These are phyloP conservation scores for Cyprinodon diabolis DNA, from an alignment of 2,797 vertebrate genomes.

Conservation along the genomic window DNA sequence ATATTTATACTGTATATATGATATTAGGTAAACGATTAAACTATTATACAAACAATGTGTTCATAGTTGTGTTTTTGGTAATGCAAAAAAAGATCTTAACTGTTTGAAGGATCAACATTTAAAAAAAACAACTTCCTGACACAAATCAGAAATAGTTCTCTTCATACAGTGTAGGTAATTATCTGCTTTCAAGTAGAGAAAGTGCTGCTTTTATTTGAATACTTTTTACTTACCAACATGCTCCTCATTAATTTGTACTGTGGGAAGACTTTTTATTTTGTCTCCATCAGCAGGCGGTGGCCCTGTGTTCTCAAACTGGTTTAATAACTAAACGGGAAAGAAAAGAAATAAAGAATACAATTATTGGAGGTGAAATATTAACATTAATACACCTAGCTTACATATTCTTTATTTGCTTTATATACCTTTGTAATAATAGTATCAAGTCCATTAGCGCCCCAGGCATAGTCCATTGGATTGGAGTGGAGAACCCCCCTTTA, in stretches of 20 bases:
- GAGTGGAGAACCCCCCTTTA: slow-evolving; percentile 96
- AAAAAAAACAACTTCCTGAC: no score
- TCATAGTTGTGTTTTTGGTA: no score
- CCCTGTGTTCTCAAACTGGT: slow-evolving; percentile 99
- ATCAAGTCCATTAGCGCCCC: slow-evolving; percentile 97
- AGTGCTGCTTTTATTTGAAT: neutral
- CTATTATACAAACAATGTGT: no score
- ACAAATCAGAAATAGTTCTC: no score
- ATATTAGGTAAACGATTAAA: no score
- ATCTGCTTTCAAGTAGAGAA: neutral
- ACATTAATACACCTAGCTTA: neutral
- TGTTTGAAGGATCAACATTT: no score
- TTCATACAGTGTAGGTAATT: no score
- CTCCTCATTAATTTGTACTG: slow-evolving; percentile 88
- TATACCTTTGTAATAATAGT: slow-evolving; percentile 97
- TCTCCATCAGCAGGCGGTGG: slow-evolving; percentile 96
- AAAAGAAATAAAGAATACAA: slow-evolving; percentile 1
- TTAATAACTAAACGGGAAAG: slow-evolving; percentile 85
- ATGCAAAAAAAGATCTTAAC: no score
- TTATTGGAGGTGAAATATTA: neutral
- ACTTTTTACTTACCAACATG: slow-evolving; percentile 88
- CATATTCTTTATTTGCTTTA: neutral
- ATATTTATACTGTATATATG: no score
- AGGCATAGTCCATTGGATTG: slow-evolving; percentile 99
- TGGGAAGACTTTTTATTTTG: slow-evolving; percentile 96